Conservation (phyloP, 2,113 vertebrate species). For the Varanus komodoensis region DNA sequence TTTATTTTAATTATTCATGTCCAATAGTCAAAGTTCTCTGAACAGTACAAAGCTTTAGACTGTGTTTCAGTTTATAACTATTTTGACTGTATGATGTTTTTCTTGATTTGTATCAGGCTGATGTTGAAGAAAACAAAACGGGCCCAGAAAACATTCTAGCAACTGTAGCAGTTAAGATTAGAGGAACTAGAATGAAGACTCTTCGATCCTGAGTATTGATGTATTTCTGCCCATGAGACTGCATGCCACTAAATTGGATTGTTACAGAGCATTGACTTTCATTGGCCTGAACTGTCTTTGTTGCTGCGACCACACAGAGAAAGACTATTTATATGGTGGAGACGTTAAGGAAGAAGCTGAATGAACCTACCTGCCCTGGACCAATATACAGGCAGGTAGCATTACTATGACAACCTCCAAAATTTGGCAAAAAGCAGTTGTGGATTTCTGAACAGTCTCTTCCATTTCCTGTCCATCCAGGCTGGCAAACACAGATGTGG, state of each 20-base stretch:
- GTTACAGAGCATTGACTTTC: background rate
- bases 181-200: background rate
- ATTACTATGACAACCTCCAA: constrained; percentile 83
- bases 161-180: background rate
- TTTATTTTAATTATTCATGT: no score
- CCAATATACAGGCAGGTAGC: constrained; percentile 89
- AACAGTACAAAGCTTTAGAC: background rate
- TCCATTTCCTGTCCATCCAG: constrained; percentile 86
- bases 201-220: background rate
- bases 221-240: background rate
- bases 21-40: no score
- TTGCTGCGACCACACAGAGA: background rate
- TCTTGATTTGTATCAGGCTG: background rate
- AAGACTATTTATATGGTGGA: background rate
- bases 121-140: background rate
- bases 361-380: constrained; percentile 87
- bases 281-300: background rate
- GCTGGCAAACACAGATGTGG: constrained; percentile 84
- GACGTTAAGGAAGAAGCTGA: background rate
- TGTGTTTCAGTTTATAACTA: no score
- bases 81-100: background rate
- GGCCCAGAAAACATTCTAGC: background rate
- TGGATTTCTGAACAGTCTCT: constrained; percentile 89
- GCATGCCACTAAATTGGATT: background rate
- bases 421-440: constrained; percentile 79